These are phyloP conservation scores for Chaetoderma sp. DNA, from an alignment of 2,888 invertebrate genomes.

Conservation along the genomic window DNA sequence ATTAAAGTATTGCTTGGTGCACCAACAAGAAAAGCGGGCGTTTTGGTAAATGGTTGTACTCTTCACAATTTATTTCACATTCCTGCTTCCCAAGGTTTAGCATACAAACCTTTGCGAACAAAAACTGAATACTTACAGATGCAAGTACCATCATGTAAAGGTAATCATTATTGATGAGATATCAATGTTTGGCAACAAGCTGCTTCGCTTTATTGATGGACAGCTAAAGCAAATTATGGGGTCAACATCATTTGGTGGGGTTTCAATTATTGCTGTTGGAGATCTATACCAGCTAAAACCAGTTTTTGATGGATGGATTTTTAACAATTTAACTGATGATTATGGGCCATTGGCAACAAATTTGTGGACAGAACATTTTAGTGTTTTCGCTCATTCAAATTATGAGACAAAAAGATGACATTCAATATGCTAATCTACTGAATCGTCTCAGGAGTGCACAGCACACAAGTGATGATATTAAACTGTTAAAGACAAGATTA, in stretches of 20 bases:
- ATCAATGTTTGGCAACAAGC: constrained; percentile 27
- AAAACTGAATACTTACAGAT: too few relatives aligned
- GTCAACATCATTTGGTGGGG: constrained; percentile 35
- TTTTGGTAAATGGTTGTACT: too few relatives aligned
- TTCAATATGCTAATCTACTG: constrained; percentile 1
- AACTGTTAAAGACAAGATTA: not conserved
- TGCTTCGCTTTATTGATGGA: constrained; percentile 31
- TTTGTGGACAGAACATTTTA: constrained; percentile 35
- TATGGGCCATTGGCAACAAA: constrained; percentile 32
- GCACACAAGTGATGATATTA: constrained; percentile 2
- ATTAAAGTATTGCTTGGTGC: too few relatives aligned
- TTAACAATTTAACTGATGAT: too few relatives aligned
- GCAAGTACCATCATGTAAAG: too few relatives aligned
- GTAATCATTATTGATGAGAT: constrained; percentile 5
- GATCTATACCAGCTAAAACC: constrained; percentile 40
- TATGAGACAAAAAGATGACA: constrained; percentile 32
- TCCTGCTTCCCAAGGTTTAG: too few relatives aligned
- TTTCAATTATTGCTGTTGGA: constrained; percentile 40
- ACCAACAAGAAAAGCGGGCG: too few relatives aligned
- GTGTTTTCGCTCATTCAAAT: constrained; percentile 36
- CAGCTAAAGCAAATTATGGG: constrained; percentile 36
- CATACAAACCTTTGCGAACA: too few relatives aligned
- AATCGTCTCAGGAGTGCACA: constrained; percentile 1
- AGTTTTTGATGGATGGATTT: too few relatives aligned
- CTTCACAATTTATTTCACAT: too few relatives aligned